Conservation (phyloP, 2,113 vertebrate species). For the Lycaon pictus region DNA sequence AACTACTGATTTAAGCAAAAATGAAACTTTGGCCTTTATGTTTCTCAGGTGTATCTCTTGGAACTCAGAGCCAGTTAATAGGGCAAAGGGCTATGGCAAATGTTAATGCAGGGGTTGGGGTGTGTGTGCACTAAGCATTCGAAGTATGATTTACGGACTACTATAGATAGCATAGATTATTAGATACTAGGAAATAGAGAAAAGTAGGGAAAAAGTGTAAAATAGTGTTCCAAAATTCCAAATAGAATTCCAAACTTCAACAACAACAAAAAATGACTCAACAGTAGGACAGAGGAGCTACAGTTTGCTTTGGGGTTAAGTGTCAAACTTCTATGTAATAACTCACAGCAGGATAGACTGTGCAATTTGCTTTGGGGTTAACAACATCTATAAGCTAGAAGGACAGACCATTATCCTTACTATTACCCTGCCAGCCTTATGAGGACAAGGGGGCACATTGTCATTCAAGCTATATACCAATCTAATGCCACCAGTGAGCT, state of each 20-base stretch:
- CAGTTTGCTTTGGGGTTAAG: neutral
- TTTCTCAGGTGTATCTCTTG: neutral
- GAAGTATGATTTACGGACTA: neutral
- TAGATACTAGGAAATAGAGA: neutral
- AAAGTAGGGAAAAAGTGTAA: neutral
- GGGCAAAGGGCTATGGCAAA: neutral
- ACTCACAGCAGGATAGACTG: neutral
- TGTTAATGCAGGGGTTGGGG: neutral
- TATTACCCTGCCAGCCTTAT: neutral
- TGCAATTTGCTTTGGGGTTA: conserved; percentile 5
- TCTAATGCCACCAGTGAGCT: neutral
- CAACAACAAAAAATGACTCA: neutral
- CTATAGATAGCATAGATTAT: neutral
- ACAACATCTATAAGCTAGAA: conserved; percentile 12
- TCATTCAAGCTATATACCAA: neutral
- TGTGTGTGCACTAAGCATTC: neutral
- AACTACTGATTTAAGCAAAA: neutral
- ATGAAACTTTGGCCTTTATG: neutral
- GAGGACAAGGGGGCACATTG: neutral
- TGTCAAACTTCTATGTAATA: neutral
- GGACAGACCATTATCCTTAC: neutral
- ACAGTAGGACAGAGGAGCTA: neutral
- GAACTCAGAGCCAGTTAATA: neutral
- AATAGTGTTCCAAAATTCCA: neutral
- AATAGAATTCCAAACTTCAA: neutral